phyloP scores from a whole-genome alignment of 2,888 invertebrate genomes.

The Congeria kusceri region DNA sequence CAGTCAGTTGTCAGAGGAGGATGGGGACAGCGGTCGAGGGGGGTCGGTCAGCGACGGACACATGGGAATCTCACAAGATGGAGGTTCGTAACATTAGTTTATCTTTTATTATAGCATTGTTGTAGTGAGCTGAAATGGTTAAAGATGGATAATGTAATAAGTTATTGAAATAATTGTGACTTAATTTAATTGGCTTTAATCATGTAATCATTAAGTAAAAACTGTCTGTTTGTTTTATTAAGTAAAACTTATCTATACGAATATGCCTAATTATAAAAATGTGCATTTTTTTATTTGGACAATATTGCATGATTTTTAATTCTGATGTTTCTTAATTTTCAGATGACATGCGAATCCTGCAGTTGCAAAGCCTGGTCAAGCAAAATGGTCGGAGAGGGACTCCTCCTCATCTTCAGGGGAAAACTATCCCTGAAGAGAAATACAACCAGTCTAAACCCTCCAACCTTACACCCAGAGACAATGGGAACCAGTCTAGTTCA shows the following conservation, averaged over 20 bases:
- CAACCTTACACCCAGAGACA: conserved; percentile 50
- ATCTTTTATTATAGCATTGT: no score
- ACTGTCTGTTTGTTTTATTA: no score
- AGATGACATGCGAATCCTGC: conserved; percentile 65
- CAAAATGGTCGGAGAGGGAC: conserved; percentile 67
- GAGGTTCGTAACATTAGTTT: conserved; percentile 65
- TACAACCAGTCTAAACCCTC: conserved; percentile 35
- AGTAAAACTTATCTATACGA: no score
- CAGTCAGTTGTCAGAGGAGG: conserved; percentile 70
- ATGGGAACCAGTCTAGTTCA: conserved; percentile 43
- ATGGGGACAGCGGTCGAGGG: conserved; percentile 67
- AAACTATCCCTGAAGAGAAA: conserved; percentile 18
- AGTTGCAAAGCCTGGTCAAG: conserved; percentile 54
- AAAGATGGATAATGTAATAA: no score
- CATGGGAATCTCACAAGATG: conserved; percentile 69
- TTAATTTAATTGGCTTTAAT: no score
- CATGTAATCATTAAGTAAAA: no score
- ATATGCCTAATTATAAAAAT: no score
- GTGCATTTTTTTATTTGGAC: no score
- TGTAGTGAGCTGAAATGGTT: no score
- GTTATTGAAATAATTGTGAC: no score
- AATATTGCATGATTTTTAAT: background rate
- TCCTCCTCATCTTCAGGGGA: conserved; percentile 60
- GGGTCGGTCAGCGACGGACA: conserved; percentile 65
- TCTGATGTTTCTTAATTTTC: conserved; percentile 28